A percentile compares a stretch with the other conserved stretches of the same genome.
These are phyloP conservation scores for Solenopsis invicta DNA, from an alignment of 1,140 invertebrate genomes.

Conservation along the genomic window DNA sequence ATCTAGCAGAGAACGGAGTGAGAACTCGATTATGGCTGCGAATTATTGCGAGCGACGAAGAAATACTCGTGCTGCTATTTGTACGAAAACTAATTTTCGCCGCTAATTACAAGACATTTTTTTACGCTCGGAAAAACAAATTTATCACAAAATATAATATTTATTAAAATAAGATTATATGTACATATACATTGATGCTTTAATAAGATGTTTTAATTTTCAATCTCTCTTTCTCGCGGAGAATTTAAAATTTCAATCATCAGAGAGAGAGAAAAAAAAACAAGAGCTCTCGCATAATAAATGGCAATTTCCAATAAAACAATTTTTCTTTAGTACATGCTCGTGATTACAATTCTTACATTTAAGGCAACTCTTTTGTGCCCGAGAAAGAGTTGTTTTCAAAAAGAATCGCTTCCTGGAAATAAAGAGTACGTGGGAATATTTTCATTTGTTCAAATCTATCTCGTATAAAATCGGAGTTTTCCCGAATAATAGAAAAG, in stretches of 20 bases:
- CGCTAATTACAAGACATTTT: background rate
- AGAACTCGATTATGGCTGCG: slow-evolving; percentile 32
- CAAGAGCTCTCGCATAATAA: background rate
- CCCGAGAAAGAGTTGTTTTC: slow-evolving; percentile 43
- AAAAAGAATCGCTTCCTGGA: slow-evolving; percentile 35
- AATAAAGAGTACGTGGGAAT: slow-evolving; percentile 28
- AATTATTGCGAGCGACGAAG: background rate
- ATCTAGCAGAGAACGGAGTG: slow-evolving; percentile 42
- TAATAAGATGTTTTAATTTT: background rate
- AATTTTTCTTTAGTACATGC: slow-evolving; percentile 6
- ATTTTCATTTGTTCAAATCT: slow-evolving; percentile 29
- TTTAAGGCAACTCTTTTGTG: slow-evolving; percentile 60
- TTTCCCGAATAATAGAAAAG: slow-evolving; percentile 21
- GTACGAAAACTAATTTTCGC: slow-evolving; percentile 23
- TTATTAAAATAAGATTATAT: background rate
- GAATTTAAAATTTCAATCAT: background rate
- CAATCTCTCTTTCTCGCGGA: no score
- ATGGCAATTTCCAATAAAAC: background rate
- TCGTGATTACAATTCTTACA: slow-evolving; percentile 62
- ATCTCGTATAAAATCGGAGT: slow-evolving; percentile 2
- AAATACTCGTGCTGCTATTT: background rate
- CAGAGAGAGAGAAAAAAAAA: background rate
- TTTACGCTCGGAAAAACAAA: background rate
- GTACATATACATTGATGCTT: slow-evolving; percentile 28
- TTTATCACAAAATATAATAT: background rate